These are phyloP conservation scores for Florisuga fusca DNA, from an alignment of 2,797 vertebrate genomes.

Conservation along the genomic window DNA sequence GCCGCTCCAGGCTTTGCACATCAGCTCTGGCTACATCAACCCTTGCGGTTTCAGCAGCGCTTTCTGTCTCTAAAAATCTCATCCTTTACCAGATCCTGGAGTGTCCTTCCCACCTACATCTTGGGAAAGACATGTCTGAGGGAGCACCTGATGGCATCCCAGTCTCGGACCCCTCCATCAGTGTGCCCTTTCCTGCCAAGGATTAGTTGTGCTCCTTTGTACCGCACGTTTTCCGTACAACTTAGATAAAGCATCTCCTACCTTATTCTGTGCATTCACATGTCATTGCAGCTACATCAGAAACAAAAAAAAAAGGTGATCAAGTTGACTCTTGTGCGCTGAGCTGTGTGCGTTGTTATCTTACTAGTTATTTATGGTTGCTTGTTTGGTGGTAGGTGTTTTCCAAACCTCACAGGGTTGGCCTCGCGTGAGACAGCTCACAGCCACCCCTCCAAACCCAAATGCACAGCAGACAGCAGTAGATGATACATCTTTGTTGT, in stretches of 20 bases:
- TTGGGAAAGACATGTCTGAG: not conserved
- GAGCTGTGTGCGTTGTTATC: not conserved
- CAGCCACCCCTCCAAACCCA: not conserved
- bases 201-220: not conserved
- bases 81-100: not conserved
- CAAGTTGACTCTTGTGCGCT: not conserved
- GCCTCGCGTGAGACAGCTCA: not conserved
- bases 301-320: not conserved
- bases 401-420: not conserved
- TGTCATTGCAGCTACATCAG: constrained; percentile 23
- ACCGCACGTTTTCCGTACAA: not conserved
- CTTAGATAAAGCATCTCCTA: constrained; percentile 8
- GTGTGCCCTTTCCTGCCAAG: not conserved
- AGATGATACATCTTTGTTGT: not conserved
- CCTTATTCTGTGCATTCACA: constrained; percentile 32
- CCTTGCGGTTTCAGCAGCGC: not conserved
- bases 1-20: not conserved
- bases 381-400: not conserved
- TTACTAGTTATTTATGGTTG: not conserved
- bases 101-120: not conserved
- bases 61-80: not conserved
- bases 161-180: not conserved
- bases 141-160: not conserved
- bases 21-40: not conserved
- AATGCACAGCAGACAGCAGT: not conserved